Percentiles rank a stretch among this genome's conserved stretches.
phyloP scores from a whole-genome alignment of 2,797 vertebrate species.

The Salmo trutta region DNA sequence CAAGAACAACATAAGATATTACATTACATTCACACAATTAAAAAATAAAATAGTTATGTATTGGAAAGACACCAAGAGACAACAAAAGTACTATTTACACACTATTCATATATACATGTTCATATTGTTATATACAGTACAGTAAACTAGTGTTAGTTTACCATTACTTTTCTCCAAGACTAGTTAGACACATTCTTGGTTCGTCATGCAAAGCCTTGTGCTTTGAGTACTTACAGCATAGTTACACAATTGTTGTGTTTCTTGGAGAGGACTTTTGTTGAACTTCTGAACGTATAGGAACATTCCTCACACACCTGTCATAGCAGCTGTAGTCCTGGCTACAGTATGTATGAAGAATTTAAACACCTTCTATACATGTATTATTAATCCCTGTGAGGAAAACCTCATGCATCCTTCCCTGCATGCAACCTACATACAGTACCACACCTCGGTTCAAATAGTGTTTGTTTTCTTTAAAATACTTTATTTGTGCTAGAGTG shows the following conservation, averaged over 20 bases:
- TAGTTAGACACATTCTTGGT: constrained; percentile 56
- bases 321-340: constrained; percentile 11
- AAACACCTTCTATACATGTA: constrained; percentile 33
- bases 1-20: too few relatives aligned
- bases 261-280: constrained; percentile 27
- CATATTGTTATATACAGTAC: too few relatives aligned
- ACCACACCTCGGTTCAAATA: background rate
- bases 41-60: too few relatives aligned
- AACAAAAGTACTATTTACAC: too few relatives aligned
- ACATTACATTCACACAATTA: too few relatives aligned
- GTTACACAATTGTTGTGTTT: constrained; percentile 36
- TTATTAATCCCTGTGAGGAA: constrained; percentile 30
- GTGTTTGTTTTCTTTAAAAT: background rate
- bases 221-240: background rate
- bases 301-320: constrained; percentile 13
- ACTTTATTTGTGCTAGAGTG: background rate
- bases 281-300: constrained; percentile 31
- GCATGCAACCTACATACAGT: constrained; percentile 19
- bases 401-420: constrained; percentile 32
- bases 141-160: background rate
- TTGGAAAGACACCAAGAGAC: too few relatives aligned
- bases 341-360: constrained; percentile 25
- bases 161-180: constrained; percentile 57
- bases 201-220: constrained; percentile 33
- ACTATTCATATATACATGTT: too few relatives aligned